A percentile compares a stretch with the other conserved stretches of the same genome.
These are phyloP conservation scores for Zelostemma sp. DNA, from an alignment of 1,140 invertebrate genomes.

Conservation along the genomic window DNA sequence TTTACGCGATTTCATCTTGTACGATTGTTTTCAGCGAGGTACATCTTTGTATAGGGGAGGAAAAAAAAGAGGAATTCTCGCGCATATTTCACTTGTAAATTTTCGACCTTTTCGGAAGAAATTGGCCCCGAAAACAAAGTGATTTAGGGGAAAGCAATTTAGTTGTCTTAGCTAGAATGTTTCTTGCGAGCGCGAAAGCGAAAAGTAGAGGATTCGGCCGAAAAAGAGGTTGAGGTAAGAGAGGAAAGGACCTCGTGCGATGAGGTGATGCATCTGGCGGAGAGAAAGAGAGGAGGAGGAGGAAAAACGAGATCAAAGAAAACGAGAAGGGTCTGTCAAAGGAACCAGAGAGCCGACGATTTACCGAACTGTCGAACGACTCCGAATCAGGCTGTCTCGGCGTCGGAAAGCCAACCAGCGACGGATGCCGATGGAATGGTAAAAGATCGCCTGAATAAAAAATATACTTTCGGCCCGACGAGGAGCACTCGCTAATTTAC, in stretches of 20 bases:
- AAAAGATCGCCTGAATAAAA: conserved; percentile 14
- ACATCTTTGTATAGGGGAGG: background rate
- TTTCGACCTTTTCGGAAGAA: too few relatives aligned
- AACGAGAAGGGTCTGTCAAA: conserved; percentile 27
- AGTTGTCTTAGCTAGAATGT: conserved; percentile 28
- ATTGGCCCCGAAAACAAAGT: conserved; percentile 14
- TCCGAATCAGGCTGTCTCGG: conserved; percentile 4
- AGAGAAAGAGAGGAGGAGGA: background rate
- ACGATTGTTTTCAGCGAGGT: background rate
- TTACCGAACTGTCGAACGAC: conserved; percentile 21
- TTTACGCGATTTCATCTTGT: background rate
- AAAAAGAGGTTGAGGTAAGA: conserved; percentile 9
- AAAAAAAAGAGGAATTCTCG: background rate
- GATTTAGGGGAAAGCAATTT: conserved; percentile 21
- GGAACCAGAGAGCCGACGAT: conserved; percentile 20
- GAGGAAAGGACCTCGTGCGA: background rate
- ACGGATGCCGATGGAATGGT: conserved; percentile 8
- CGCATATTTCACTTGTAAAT: too few relatives aligned
- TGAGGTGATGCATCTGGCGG: background rate
- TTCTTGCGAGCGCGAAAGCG: conserved; percentile 19
- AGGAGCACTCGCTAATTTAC: conserved; percentile 9
- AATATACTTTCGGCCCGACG: background rate
- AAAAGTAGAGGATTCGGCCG: conserved; percentile 10
- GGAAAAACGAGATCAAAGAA: conserved; percentile 9
- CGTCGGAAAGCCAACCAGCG: conserved; percentile 7